Conservation (phyloP, 1,140 invertebrate genomes). For the Saccostrea echinata region DNA sequence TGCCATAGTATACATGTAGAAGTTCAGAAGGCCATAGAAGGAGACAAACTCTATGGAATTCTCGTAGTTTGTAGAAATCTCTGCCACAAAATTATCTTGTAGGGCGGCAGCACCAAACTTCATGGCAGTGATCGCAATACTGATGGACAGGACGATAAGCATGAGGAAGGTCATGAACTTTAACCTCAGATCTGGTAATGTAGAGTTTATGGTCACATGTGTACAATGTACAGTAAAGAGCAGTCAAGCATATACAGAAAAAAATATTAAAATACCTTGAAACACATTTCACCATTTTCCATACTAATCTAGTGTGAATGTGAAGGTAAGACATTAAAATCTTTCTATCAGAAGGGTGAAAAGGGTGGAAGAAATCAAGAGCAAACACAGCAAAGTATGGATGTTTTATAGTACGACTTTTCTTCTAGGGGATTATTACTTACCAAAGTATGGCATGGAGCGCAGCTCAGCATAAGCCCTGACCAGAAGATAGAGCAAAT, state of each 20-base stretch:
- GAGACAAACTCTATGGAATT: constrained; percentile 97
- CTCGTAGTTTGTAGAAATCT: constrained; percentile 91
- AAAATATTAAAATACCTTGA: too few species aligned
- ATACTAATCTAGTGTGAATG: too few species aligned
- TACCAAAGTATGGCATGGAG: constrained; percentile 98
- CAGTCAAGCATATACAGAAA: too few species aligned
- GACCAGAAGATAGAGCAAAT: constrained; percentile 90
- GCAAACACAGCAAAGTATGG: too few species aligned
- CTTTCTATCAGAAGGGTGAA: too few species aligned
- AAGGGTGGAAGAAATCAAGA: too few species aligned
- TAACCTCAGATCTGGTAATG: constrained; percentile 90
- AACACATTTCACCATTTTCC: too few species aligned
- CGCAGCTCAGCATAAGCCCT: constrained; percentile 95
- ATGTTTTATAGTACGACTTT: too few species aligned
- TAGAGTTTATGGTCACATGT: background rate
- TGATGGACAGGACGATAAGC: constrained; percentile 90
- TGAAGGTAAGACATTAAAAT: too few species aligned
- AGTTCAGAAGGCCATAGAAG: constrained; percentile 96
- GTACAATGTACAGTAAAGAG: too few species aligned
- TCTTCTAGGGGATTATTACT: constrained; percentile 68
- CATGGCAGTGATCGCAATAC: constrained; percentile 88
- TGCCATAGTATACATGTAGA: constrained; percentile 95
- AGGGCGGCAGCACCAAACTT: constrained; percentile 93
- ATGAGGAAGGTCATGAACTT: constrained; percentile 94
- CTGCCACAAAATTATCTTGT: constrained; percentile 95